These are phyloP conservation scores for Neoniphon sammara DNA, from an alignment of 2,797 vertebrate species.

Conservation along the genomic window DNA sequence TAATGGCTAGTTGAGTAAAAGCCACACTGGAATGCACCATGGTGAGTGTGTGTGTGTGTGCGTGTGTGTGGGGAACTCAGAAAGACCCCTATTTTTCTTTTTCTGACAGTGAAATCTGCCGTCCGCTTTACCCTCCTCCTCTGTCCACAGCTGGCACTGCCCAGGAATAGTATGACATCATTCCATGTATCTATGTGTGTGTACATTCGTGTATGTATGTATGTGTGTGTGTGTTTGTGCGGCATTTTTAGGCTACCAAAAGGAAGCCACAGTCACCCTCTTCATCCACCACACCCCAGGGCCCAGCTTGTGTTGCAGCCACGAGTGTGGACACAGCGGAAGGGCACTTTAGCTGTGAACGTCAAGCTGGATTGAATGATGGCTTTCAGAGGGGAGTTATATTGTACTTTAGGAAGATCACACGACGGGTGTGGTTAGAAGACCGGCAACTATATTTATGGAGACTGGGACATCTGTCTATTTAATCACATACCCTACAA, in stretches of 20 bases:
- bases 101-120: slow-evolving; percentile 42
- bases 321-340: slow-evolving; percentile 42
- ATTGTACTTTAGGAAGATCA: slow-evolving; percentile 39
- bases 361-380: slow-evolving; percentile 49
- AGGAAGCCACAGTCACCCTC: slow-evolving; percentile 74
- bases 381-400: slow-evolving; percentile 35
- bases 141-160: slow-evolving; percentile 54
- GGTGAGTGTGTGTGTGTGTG: slow-evolving; percentile 42
- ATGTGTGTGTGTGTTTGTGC: slow-evolving; percentile 37
- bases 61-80: slow-evolving; percentile 4
- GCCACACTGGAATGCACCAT: slow-evolving; percentile 77
- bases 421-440: slow-evolving; percentile 51
- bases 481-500: slow-evolving; percentile 34
- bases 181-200: slow-evolving; percentile 14
- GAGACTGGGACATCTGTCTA: slow-evolving; percentile 45
- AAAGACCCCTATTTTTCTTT: slow-evolving; percentile 1
- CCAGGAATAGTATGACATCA: slow-evolving; percentile 63
- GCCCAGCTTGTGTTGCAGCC: slow-evolving; percentile 53
- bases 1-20: slow-evolving; percentile 80
- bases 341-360: slow-evolving; percentile 41
- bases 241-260: slow-evolving; percentile 71
- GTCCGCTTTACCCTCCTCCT: slow-evolving; percentile 42
- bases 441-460: slow-evolving; percentile 31
- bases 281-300: slow-evolving; percentile 72
- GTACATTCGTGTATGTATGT: not conserved